Evolutionary conservation across 1,140 invertebrate species (phyloP), one percentile per base, ranked within the genome.

Genomic region (Lasioglossum baleicum): DNA sequence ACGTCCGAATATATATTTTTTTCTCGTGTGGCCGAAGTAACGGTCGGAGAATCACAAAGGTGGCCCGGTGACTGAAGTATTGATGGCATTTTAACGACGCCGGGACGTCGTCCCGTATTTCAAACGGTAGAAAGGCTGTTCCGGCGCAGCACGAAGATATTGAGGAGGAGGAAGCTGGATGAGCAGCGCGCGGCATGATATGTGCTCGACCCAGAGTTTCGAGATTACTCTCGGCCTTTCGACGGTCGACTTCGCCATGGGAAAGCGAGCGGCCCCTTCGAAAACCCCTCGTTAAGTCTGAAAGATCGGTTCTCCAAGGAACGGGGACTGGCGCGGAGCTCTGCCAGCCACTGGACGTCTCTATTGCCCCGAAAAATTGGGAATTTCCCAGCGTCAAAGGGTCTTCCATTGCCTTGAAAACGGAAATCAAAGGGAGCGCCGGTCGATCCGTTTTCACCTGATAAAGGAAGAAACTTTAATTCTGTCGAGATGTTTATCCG

Each of bases 21-120:
- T 51, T 61, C 11, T 7, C 11, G 7, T 4, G 22, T 7, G 56
- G 40, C 17, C 40, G 51, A 35, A 65, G 40, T 58, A 44, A 64
- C 10, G 13, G 10, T 13, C 17, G 8, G 20, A 15, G 17, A 58
- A 77, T 31, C 56, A 61, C 67, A 71, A 80, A 63, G 35, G 6
- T 1, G n/a, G 22, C 35, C 44, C 53, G 1, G 20, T 4, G 67
- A 60, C 65, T 61, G 40, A 66, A 68, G 80, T 81, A 77, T 77
- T 70, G 80, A 77, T 76, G 82, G 58, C 58, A 81, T 81, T 83
- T 81, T 83, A 83, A 81, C 69, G 74, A 77, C 64, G 51, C 51
- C 26, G 60, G 48, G 73, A 51, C 40, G 40, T 48, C 26, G 26
- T 26, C 26, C 66, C 79, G 73, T 73, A 71, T 81, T 73, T 83